Conservation (phyloP, 2,113 vertebrate genomes). For the Pteruthius melanotis region DNA sequence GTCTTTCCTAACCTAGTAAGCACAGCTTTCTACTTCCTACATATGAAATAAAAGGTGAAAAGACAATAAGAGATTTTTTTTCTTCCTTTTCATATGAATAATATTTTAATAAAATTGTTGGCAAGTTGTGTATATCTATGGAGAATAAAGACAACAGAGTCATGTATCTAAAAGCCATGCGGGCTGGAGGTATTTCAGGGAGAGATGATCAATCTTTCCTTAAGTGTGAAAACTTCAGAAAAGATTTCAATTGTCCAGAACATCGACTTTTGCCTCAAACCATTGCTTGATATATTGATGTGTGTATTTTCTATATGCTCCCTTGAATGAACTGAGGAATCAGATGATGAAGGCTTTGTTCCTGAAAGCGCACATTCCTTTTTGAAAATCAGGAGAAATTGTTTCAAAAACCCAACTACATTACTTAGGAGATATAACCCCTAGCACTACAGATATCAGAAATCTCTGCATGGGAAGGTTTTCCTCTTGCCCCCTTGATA, state of each 20-base stretch:
- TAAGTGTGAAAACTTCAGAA: slow-evolving; percentile 8
- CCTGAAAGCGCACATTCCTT: neutral
- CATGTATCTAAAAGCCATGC: neutral
- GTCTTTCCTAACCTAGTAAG: neutral
- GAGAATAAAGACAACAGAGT: neutral
- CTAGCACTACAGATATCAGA: neutral
- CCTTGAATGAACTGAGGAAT: neutral
- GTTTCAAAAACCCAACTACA: neutral
- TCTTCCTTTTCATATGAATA: neutral
- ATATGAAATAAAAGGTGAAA: neutral
- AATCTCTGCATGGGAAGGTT: neutral
- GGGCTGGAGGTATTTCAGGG: neutral
- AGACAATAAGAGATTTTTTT: neutral
- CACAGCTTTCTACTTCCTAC: neutral
- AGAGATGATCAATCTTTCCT: neutral
- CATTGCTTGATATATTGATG: neutral
- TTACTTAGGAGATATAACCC: neutral
- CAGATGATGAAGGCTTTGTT: neutral
- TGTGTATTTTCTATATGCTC: neutral
- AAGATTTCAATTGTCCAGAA: neutral
- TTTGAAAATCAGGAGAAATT: neutral
- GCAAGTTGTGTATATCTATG: neutral
- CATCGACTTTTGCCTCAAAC: neutral
- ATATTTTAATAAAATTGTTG: neutral
- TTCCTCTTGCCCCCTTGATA: neutral